phyloP scores from a whole-genome alignment of 2,113 vertebrate species.

The Ochotona curzoniae region DNA sequence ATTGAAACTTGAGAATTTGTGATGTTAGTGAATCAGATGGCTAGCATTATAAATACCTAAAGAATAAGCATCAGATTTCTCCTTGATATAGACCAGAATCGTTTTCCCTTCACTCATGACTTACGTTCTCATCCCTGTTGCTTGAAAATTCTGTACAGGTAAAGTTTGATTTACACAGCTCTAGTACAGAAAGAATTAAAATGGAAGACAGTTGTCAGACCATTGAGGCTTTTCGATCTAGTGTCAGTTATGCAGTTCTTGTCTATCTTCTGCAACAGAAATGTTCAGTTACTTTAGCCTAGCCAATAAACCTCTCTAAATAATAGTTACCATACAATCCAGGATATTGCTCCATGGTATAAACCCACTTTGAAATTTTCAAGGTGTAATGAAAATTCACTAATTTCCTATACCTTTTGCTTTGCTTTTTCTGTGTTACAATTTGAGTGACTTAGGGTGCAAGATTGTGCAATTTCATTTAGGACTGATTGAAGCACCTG shows the following conservation, averaged over 20 bases:
- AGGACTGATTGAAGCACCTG: neutral
- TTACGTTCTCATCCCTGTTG: slow-evolving; percentile 17
- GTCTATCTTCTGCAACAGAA: neutral
- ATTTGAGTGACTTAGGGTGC: neutral
- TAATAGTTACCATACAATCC: slow-evolving; percentile 2
- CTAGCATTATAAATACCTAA: slow-evolving; percentile 18
- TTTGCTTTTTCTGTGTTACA: neutral
- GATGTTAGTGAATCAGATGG: neutral
- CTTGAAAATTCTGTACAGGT: neutral
- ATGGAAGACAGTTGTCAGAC: neutral
- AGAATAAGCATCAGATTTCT: neutral
- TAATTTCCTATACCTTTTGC: neutral
- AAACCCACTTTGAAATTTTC: slow-evolving; percentile 23
- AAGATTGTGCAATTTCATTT: slow-evolving; percentile 12
- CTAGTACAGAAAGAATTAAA: slow-evolving; percentile 38
- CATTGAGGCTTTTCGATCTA: neutral
- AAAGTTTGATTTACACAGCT: neutral
- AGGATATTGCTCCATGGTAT: neutral
- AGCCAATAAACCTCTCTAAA: neutral
- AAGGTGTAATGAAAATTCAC: neutral
- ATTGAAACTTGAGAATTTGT: slow-evolving; percentile 32
- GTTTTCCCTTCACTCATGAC: neutral
- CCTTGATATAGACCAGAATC: neutral
- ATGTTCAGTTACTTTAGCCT: slow-evolving; percentile 10
- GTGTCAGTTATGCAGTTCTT: slow-evolving; percentile 6